Evolutionary conservation across 2,888 invertebrate species (phyloP).

Genomic region (Lepidocyrtinus sp.): DNA sequence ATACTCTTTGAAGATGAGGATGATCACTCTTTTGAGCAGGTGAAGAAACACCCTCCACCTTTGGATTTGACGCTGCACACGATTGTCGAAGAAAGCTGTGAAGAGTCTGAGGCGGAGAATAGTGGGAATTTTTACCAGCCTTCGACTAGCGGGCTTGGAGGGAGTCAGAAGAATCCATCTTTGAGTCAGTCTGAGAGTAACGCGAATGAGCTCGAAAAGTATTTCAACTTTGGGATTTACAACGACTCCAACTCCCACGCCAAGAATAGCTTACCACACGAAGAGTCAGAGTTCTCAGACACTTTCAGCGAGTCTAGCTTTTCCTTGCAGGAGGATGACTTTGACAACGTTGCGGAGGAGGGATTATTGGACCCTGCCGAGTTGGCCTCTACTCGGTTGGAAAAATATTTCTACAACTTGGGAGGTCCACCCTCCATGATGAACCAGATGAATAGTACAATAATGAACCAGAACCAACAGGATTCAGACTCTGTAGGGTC

Average conservation of each 20-base stretch:
- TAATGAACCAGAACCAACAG: conserved; percentile 35
- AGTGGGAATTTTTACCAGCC: conserved; percentile 64
- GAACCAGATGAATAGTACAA: conserved; percentile 55
- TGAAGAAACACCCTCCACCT: conserved; percentile 77
- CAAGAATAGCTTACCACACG: conserved; percentile 70
- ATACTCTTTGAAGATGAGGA: conserved; percentile 69
- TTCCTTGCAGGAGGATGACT: conserved; percentile 61
- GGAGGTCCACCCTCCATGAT: conserved; percentile 64
- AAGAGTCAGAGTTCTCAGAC: conserved; percentile 72
- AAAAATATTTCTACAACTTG: conserved; percentile 84
- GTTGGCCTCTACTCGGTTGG: conserved; percentile 86
- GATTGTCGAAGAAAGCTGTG: conserved; percentile 94
- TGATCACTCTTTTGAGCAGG: conserved; percentile 42
- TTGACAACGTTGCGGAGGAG: conserved; percentile 44
- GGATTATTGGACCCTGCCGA: conserved; percentile 79
- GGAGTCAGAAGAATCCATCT: conserved; percentile 43
- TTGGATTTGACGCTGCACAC: conserved; percentile 94
- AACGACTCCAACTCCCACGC: conserved; percentile 55
- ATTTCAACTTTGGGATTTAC: conserved; percentile 86
- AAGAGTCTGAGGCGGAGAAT: conserved; percentile 79
- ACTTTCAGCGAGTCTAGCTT: conserved; percentile 76
- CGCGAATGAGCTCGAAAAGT: conserved; percentile 82
- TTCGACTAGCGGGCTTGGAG: conserved; percentile 50
- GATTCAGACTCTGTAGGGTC: conserved; percentile 68
- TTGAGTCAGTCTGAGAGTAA: conserved; percentile 57